Percentiles rank a stretch among this genome's conserved stretches.
Conservation (phyloP, 2,113 vertebrate genomes). For the Machaerirhynchus nigripectus region DNA sequence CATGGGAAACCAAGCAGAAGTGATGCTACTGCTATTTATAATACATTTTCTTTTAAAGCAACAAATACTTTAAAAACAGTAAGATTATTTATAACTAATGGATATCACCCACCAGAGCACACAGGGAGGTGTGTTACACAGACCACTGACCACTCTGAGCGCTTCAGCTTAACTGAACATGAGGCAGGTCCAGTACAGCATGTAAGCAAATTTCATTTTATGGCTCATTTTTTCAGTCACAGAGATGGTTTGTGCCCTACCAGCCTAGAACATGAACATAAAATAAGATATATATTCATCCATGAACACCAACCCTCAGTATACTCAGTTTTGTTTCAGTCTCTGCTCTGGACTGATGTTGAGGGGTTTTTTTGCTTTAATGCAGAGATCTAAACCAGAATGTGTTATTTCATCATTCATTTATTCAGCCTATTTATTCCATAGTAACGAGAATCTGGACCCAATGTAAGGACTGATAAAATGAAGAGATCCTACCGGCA, state of each 20-base stretch:
- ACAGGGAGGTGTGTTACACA: neutral
- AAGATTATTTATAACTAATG: neutral
- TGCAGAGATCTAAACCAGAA: neutral
- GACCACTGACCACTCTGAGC: fast-evolving
- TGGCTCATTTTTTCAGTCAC: neutral
- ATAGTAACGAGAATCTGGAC: neutral
- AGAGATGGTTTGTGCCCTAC: neutral
- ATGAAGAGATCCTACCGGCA: neutral
- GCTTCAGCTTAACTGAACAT: neutral
- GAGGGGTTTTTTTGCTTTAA: neutral
- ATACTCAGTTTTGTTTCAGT: neutral
- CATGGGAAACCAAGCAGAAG: neutral
- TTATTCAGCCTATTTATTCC: neutral
- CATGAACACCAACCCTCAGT: neutral
- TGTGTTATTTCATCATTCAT: neutral
- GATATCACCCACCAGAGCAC: neutral
- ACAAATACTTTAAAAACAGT: neutral
- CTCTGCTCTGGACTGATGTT: neutral
- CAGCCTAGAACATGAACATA: neutral
- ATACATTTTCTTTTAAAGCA: neutral
- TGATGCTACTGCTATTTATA: neutral
- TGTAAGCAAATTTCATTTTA: neutral
- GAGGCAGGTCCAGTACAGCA: neutral
- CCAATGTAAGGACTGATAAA: neutral
- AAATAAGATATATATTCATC: neutral